Base-by-base conservation (phyloP, 2,888 invertebrate species). In the Pammene aurita region DNA sequence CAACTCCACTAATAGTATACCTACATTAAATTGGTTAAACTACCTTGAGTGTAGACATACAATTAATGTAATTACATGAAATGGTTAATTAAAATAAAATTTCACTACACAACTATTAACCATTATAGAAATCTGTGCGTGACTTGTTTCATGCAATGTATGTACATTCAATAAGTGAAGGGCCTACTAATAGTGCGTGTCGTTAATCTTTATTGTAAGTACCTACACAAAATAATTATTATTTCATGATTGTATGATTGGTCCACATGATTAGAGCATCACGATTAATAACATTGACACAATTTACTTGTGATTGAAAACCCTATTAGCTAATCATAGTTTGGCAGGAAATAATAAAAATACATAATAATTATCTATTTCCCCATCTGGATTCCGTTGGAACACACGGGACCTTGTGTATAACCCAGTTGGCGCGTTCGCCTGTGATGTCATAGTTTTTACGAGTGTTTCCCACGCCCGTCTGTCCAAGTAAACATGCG, bases 381-480 rank as follows among this genome's bases (percentile, higher is more conserved):
- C 38, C 18, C 50, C 18, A 41, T 52, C n/a, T 50, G 38, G 13
- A 52, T 52, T 46, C 35, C 42, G 56, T 48, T 46, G 60, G 71
- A 60, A 55, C 16, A 57, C 48, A 56, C 61, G 38, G 65, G 54
- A 34, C 13, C 26, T 67, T 26, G 42, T 7, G 41, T 50, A 74
- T 84, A 83, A 85, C 86, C 85, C 72, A 87, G 79, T 86, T 87
- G 87, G 86, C 85, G 82, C 70, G 73, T 66, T 26, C 9, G 46
- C 63, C 70, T 55, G 69, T 77, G 81, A 77, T 79, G 66, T 71
- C 67, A 65, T 65, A 58, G 55, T 68, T 54, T 67, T 68, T 54
- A 56, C 60, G 64, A 18, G 38, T 14, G 58, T 60, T 70, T 71
- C 72, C 72, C 72, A 72, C 72, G 72, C 71, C 46, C 34, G 46